Evolutionary conservation across 2,888 invertebrate species (phyloP), one percentile per base, ranked within the genome.

Genomic region (Caenorhabditis uteleia): DNA sequence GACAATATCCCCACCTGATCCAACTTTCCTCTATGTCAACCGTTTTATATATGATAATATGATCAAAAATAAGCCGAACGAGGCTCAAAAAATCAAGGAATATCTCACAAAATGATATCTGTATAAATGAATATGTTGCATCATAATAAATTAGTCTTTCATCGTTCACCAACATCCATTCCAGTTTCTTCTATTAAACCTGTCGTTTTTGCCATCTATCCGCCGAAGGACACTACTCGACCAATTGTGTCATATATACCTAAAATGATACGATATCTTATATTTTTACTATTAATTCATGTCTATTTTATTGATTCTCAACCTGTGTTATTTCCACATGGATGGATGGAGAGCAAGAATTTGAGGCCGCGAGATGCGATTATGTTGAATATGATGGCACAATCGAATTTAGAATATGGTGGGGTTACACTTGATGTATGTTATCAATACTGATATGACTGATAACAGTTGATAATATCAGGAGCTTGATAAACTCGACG

Each of bases 371-470:
- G 70, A 43, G 77, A 77, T 53, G 74, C 75, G 18, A 69, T 77
- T 29, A 74, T 74, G 47, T 51, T 77, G 26, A 74, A 77, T 50
- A 62, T 77, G 58, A 67, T 77, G 67, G 77, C 77, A 2, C 67
- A 68, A 27, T 75, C 77, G 4, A 71, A 68, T 33, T 39, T 75
- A 1, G 77, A 77, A 43, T 71, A 77, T 25, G 73, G 69, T 20
- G 77, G 77, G 21, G 65, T 60, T 25, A 77, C 75, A 1, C 20
- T 71, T 4, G 65, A 75, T 40, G 71, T 67, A n/a, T 38, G 53
- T 38, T n/a, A 23, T 16, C 10, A 3, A 14, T 44, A n/a, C n/a
- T 23, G n/a, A 44, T 8, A 7, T 44, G 4, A 6, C n/a, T 29
- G 33, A 46, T 20, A 27, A 18, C 33, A 46, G 4, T 46, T 10